Conservation (phyloP, 2,888 invertebrate species). For the Drosophila fulvimacula region DNA sequence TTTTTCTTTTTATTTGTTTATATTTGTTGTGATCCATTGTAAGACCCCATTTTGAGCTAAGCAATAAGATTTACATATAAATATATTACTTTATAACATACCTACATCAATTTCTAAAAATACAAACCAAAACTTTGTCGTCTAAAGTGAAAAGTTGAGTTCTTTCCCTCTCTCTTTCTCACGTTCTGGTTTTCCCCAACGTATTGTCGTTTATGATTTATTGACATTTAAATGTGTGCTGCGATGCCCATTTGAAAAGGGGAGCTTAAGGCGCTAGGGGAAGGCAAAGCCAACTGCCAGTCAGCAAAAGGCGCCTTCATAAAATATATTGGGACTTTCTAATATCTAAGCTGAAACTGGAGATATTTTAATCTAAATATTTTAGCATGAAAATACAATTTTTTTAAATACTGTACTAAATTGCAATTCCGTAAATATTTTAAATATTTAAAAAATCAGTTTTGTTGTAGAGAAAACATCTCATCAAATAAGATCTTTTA, state of each 20-base stretch:
- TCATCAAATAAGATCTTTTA: no score
- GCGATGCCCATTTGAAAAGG: constrained; percentile 6
- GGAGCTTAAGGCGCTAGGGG: background rate
- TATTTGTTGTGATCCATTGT: constrained; percentile 61
- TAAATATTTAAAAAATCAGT: no score
- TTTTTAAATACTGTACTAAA: no score
- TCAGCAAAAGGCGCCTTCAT: background rate
- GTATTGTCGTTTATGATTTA: constrained; percentile 65
- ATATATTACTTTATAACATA: constrained; percentile 5
- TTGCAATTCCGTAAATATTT: no score
- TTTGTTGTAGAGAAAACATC: no score
- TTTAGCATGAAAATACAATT: background rate
- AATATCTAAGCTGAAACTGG: no score
- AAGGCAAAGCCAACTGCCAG: background rate
- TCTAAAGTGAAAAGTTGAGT: constrained; percentile 38
- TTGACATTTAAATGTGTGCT: constrained; percentile 68
- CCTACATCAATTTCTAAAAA: constrained; percentile 44
- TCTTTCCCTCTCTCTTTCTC: background rate
- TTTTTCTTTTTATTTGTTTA: constrained; percentile 9
- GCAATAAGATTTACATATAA: constrained; percentile 8
- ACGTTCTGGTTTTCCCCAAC: background rate
- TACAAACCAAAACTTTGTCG: constrained; percentile 43
- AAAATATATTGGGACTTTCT: background rate
- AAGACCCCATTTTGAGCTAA: constrained; percentile 60
- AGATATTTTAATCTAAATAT: background rate